phyloP scores from a whole-genome alignment of 2,888 invertebrate species.

The Tinea semifulvella region DNA sequence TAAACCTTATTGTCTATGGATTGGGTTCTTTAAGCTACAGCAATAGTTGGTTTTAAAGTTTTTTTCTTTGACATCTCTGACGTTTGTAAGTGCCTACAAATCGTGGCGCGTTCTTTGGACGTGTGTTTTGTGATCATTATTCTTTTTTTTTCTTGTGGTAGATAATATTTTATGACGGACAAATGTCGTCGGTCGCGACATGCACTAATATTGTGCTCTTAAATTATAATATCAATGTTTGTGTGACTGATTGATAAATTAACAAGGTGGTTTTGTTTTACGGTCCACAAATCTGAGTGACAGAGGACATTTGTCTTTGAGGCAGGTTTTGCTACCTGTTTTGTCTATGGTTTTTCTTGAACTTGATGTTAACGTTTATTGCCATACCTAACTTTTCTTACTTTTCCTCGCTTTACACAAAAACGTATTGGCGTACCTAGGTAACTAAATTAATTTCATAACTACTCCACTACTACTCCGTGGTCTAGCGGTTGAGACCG shows the following conservation, averaged over 20 bases:
- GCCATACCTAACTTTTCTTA: too few species aligned
- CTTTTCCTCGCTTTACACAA: too few species aligned
- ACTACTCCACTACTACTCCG: too few species aligned
- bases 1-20: conserved; percentile 25
- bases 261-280: background rate
- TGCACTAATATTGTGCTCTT: background rate
- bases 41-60: conserved; percentile 15
- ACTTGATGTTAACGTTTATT: too few species aligned
- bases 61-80: conserved; percentile 15
- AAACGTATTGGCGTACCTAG: too few species aligned
- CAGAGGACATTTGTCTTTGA: background rate
- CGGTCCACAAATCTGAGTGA: background rate
- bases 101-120: background rate
- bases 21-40: conserved; percentile 11
- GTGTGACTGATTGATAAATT: conserved; percentile 6
- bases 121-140: conserved; percentile 10
- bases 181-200: conserved; percentile 23
- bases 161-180: conserved; percentile 19
- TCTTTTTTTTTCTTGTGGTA: background rate
- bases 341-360: too few species aligned
- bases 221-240: conserved; percentile 2
- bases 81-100: conserved; percentile 14
- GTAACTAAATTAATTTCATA: too few species aligned
- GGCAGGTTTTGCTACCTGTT: background rate
- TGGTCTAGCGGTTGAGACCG: too few species aligned